Evolutionary conservation across 2,797 vertebrate genomes (phyloP).

Genomic region (Astyanax mexicanus): DNA sequence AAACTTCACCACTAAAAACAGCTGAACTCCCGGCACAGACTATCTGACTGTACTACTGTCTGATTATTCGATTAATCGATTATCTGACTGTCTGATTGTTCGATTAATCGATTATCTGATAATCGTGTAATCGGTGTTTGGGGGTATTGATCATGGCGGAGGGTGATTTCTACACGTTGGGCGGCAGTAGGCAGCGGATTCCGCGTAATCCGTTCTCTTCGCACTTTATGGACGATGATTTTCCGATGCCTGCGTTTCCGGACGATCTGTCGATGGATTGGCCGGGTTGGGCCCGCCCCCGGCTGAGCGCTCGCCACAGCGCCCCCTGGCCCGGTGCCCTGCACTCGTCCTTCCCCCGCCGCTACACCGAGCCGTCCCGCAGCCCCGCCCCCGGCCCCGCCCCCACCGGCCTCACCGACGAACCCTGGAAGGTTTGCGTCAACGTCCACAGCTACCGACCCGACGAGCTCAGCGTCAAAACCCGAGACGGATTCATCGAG

Average conservation of each 20-base stretch:
- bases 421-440: conserved; percentile 98
- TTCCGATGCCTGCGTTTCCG: conserved; percentile 90
- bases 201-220: conserved; percentile 90
- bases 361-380: conserved; percentile 76
- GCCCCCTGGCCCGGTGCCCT: conserved; percentile 85
- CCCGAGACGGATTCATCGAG: conserved; percentile 94
- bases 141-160: conserved; percentile 76
- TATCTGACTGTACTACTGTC: too few relatives aligned
- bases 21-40: too few relatives aligned
- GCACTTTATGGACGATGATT: conserved; percentile 94
- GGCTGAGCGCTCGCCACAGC: conserved; percentile 81
- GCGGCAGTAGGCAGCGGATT: conserved; percentile 86
- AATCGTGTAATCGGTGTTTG: too few relatives aligned
- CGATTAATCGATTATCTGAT: neutral
- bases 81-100: too few relatives aligned
- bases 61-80: neutral
- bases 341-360: conserved; percentile 81
- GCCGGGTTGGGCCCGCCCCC: conserved; percentile 93
- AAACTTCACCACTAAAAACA: too few relatives aligned
- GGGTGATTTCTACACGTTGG: conserved; percentile 81
- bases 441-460: conserved; percentile 98
- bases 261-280: conserved; percentile 92
- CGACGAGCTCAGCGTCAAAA: conserved; percentile 92
- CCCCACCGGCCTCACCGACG: conserved; percentile 78
- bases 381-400: conserved; percentile 74